Evolutionary conservation across 2,113 vertebrate species (phyloP), one percentile per base, ranked within the genome.

Genomic region (Loxodonta africana): DNA sequence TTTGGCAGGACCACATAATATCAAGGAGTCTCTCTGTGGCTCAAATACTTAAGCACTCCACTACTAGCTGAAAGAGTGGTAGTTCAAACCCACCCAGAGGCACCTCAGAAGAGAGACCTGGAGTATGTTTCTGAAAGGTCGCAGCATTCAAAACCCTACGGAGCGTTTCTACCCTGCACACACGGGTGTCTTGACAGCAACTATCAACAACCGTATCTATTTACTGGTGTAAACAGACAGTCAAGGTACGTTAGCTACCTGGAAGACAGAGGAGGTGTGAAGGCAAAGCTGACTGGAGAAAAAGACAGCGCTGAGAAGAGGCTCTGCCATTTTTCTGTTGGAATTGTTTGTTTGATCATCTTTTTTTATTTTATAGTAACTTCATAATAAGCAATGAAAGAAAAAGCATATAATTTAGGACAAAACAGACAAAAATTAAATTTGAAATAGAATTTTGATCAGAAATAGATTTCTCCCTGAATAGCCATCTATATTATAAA

Each of bases 381-480:
- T 83, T 92, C 41, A 26, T 4, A 91, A 48, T 46, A 91, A 82
- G 33, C 41, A 88, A 87, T 37, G 20, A 6, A 80, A 76, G 12
- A 65, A 86, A 91, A 81, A 53, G 0, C 37, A n/a, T 30, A 26
- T 76, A 63, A 83, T 8, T 46, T 53, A 94, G 8, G 28, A 78
- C 14, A 77, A 83, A 90, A 82, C 6, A 6, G 0, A 73, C 30
- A 90, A 76, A 85, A 65, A 48, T 48, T 57, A 28, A n/a, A 89
- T 83, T 87, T 85, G 57, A 94, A 92, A 71, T 73, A 2, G 81
- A 93, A 62, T 30, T 94, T 33, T 94, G 37, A 88, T 73, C 25
- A 62, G 41, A 92, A 82, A 4, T 30, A 88, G 48, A 92, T 78
- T 69, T 46, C 6, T 6, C 20, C 20, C 62, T 57, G 84, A 95